Conservation (phyloP, 2,797 vertebrate genomes). For the Epinephelus awoara region DNA sequence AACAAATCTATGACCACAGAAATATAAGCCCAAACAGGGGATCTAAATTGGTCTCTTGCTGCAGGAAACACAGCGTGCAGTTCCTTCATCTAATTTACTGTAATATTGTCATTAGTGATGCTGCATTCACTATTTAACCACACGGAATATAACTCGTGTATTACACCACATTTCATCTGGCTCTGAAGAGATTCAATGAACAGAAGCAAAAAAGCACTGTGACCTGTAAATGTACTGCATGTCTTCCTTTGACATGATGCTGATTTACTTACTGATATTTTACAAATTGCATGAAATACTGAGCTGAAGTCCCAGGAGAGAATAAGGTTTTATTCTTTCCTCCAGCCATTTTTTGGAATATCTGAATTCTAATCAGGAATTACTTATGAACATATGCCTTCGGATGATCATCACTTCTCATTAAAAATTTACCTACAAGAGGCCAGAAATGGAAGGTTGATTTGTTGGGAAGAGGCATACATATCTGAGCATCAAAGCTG, state of each 20-base stretch:
- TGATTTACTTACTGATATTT: conserved; percentile 12
- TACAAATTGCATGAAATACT: conserved; percentile 19
- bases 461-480: not conserved
- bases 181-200: conserved; percentile 49
- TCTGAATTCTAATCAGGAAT: conserved; percentile 14
- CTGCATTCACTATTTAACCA: conserved; percentile 28
- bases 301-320: not conserved
- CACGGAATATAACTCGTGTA: conserved; percentile 38
- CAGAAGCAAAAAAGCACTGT: conserved; percentile 38
- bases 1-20: conserved; percentile 7
- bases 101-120: conserved; percentile 36
- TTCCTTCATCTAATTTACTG: conserved; percentile 22
- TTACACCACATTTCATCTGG: conserved; percentile 33
- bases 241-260: conserved; percentile 14
- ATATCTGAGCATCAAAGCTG: conserved; percentile 34
- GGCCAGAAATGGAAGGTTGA: not conserved
- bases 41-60: conserved; percentile 10
- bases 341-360: not conserved
- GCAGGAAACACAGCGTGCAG: not conserved
- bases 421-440: conserved; percentile 22
- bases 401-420: conserved; percentile 24
- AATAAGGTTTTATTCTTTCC: not conserved
- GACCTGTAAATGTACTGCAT: conserved; percentile 42
- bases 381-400: conserved; percentile 8
- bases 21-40: conserved; percentile 11